Evolutionary conservation across 2,888 invertebrate species (phyloP).

Genomic region (Drosophila nr. fundita): DNA sequence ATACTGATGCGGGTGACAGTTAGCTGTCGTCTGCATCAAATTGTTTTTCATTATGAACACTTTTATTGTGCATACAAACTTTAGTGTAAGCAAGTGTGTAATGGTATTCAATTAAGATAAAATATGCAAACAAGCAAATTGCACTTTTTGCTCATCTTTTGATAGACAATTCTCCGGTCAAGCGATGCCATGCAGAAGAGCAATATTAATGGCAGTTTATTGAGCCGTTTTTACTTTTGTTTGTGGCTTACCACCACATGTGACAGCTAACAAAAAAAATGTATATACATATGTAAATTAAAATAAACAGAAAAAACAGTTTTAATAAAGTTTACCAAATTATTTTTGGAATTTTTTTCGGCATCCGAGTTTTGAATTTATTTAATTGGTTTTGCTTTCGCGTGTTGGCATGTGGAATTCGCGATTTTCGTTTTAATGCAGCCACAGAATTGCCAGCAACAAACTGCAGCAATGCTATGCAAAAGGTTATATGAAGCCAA

Average conservation of each 20-base stretch:
- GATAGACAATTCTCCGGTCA: constrained; percentile 7
- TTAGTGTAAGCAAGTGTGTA: background rate
- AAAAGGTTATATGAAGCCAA: constrained; percentile 60
- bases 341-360: constrained; percentile 30
- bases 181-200: background rate
- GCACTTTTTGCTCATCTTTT: constrained; percentile 5
- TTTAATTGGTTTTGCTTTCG: constrained; percentile 59
- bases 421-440: constrained; percentile 15
- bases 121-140: background rate
- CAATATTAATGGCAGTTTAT: constrained; percentile 18
- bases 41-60: background rate
- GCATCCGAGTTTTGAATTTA: constrained; percentile 35
- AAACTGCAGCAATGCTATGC: constrained; percentile 6
- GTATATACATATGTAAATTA: background rate
- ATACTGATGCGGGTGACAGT: too few relatives aligned
- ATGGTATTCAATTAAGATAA: background rate
- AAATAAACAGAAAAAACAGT: background rate
- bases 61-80: background rate
- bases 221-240: constrained; percentile 8
- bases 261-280: constrained; percentile 25
- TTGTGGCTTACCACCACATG: constrained; percentile 29
- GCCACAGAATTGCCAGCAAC: constrained; percentile 54
- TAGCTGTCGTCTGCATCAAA: background rate
- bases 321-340: constrained; percentile 44
- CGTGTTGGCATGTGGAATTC: constrained; percentile 11